Percentiles rank a stretch among this genome's conserved stretches.
Conservation (phyloP, 1,140 invertebrate genomes). For the Apis florea region DNA sequence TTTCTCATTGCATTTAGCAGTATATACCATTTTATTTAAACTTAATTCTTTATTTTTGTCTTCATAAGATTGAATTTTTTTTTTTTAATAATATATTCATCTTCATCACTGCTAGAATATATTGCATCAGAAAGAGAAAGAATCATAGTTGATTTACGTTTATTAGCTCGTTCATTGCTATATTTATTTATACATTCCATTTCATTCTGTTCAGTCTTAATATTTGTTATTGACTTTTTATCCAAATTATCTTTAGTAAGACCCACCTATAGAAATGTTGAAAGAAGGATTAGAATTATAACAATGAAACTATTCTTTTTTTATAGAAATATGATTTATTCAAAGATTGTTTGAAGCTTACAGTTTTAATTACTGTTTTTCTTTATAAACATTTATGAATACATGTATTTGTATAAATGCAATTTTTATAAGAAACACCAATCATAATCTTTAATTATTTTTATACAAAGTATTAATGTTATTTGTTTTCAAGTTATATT, state of each 20-base stretch:
- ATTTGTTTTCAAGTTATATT: constrained; percentile 9
- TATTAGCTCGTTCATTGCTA: constrained; percentile 53
- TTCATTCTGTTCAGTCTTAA: constrained; percentile 38
- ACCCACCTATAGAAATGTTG: constrained; percentile 65
- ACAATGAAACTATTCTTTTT: constrained; percentile 58
- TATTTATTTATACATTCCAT: constrained; percentile 42
- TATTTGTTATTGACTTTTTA: constrained; percentile 50
- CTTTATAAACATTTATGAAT: constrained; percentile 48
- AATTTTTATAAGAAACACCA: constrained; percentile 35
- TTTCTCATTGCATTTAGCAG: constrained; percentile 14
- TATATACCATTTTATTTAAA: background rate
- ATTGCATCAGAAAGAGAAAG: constrained; percentile 34
- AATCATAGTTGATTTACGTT: constrained; percentile 65
- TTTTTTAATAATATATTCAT: constrained; percentile 57
- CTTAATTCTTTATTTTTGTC: background rate
- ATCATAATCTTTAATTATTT: constrained; percentile 24
- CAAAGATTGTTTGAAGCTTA: constrained; percentile 59
- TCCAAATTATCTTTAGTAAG: constrained; percentile 55
- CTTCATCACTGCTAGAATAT: constrained; percentile 54
- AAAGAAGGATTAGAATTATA: constrained; percentile 64
- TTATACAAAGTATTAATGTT: constrained; percentile 21
- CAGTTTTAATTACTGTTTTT: constrained; percentile 50
- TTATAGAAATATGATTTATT: constrained; percentile 71
- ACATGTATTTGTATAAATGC: constrained; percentile 48
- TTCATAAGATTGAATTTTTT: constrained; percentile 40